Base-by-base conservation (phyloP, 2,888 invertebrate species). In the Drosophila falleni region DNA sequence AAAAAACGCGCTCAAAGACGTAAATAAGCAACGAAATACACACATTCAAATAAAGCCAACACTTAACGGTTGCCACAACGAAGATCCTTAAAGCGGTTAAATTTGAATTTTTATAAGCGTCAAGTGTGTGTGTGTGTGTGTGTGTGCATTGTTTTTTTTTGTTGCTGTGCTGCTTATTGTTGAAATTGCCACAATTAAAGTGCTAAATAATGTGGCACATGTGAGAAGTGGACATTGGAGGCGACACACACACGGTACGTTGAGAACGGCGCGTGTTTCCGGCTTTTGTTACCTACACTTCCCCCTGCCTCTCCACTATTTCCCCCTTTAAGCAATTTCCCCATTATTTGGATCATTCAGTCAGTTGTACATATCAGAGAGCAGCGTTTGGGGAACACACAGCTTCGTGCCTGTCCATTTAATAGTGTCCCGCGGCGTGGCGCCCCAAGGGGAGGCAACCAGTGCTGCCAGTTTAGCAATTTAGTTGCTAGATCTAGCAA, bases 341-440 rank as follows among this genome's bases (percentile, higher is more conserved):
- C 42, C 41, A 59, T 54, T 26, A 37, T 31, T 15, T 51, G 42
- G 47, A 47, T 42, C 58, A 13, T 29, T 54, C 58, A 37, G 29
- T 46, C 61, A 37, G 44, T 46, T 41, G 61, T 53, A 55, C 65
- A 64, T 46, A 54, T 46, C 51, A 39, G 41, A 37, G 51, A 61
- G 23, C 41, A 39, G 2, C 37, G 64, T 55, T 51, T 31, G 46
- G n/a, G 49, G 41, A n/a, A n/a, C n/a, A 26, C 39, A 33, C 56
- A 65, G 56, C 58, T 77, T 62, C 69, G 82, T 74, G 78, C 63
- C 31, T 42, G 67, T 49, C 63, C 85, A 81, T 79, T 80, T 80
- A 84, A 84, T 82, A 73, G 81, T 72, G 73, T 65, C 76, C 79
- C 64, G 66, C 67, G 62, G 71, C 54, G 77, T 26, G 47, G 51